Conservation (phyloP, 2,113 vertebrate genomes). For the Capricornis sumatraensis region DNA sequence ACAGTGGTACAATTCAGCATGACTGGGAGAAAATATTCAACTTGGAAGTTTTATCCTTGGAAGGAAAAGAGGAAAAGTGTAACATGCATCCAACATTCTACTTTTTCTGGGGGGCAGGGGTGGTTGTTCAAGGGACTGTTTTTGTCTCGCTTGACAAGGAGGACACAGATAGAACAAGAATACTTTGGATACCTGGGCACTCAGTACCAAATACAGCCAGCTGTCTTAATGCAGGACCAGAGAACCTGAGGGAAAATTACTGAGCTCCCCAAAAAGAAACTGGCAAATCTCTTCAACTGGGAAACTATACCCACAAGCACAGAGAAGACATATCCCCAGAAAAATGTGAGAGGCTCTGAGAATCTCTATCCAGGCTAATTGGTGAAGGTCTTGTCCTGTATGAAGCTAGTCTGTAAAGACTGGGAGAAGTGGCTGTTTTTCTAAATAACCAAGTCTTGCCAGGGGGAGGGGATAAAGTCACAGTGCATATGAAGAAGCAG, state of each 20-base stretch:
- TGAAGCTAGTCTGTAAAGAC: neutral
- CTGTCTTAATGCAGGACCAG: neutral
- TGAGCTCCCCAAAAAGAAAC: neutral
- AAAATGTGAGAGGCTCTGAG: neutral
- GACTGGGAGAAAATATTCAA: neutral
- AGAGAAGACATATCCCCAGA: neutral
- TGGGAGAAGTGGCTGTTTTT: neutral
- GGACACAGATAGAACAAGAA: neutral
- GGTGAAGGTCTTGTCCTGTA: neutral
- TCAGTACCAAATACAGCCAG: neutral
- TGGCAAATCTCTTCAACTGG: neutral
- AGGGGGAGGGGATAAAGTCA: rapidly evolving
- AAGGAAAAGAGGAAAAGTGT: neutral
- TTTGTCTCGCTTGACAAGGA: neutral
- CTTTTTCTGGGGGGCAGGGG: rapidly evolving
- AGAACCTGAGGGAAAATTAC: neutral
- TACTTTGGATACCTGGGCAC: neutral
- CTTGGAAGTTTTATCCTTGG: neutral
- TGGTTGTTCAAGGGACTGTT: neutral
- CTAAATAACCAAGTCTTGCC: neutral
- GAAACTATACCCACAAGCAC: neutral
- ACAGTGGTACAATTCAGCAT: neutral
- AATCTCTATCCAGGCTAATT: neutral
- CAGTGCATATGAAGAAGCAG: neutral
- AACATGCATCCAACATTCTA: neutral